Evolutionary conservation across 2,113 vertebrate species (phyloP), one percentile per base, ranked within the genome.

Genomic region (Gasterosteus nipponicus): DNA sequence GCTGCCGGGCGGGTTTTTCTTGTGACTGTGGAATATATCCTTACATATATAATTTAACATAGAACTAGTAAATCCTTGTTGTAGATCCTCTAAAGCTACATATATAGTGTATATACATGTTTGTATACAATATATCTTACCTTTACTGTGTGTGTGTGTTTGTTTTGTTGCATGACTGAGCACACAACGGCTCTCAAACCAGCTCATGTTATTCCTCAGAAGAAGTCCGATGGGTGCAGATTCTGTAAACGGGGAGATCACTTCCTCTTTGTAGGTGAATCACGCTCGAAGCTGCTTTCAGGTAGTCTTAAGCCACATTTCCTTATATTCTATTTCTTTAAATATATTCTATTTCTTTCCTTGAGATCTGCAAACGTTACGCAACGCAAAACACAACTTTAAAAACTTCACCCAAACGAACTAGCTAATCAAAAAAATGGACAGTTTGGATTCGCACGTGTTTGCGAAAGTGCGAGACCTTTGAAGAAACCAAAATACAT

Each of bases 111-210:
- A 44, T 44, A 44, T 4, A 8, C 2, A 19, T 42, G 35, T 68
- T 15, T 42, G 0, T 49, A 38, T 6, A 38, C 35, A 38, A 38
- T 60, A n/a, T 39, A 1, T 38, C 47, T 65, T 49, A 35, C 42
- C 29, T 59, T 74, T 33, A 19, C 12, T 77, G 29, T 74, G 18
- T 19, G 62, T 54, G 42, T 44, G 42, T 72, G 22, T 26, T 26
- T 26, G 22, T 26, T 26, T 26, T 26, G 12, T 51, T 82, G 2
- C 11, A 57, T 79, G 80, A 69, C 69, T 19, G 19, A 65, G 6
- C 44, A 38, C 49, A 89, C 79, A 86, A 83, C 79, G 47, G 61
- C 3, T 29, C 44, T 62, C 61, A 58, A 73, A 73, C 39, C 49
- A 70, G 56, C 51, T 73, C 14, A 42, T 41, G 39, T 22, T 47